phyloP scores from a whole-genome alignment of 2,113 vertebrate species.

The Isurus oxyrinchus region DNA sequence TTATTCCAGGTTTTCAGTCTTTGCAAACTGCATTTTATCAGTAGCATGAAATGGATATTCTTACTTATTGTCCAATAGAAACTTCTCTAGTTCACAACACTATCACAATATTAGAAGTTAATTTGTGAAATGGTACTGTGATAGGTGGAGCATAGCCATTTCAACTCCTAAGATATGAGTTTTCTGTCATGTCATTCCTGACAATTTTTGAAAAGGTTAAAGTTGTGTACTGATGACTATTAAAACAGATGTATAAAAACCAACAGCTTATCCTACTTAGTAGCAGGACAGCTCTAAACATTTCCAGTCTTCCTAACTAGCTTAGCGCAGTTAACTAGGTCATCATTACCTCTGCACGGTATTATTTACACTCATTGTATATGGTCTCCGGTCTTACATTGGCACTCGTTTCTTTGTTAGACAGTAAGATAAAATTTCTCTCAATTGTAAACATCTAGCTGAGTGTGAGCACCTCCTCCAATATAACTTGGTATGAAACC shows the following conservation, averaged over 20 bases:
- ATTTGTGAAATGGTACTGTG: not conserved
- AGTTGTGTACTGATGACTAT: not conserved
- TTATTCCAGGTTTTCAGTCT: not conserved
- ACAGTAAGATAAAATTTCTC: not conserved
- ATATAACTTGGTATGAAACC: not conserved
- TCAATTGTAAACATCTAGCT: not conserved
- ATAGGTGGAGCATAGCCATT: not conserved
- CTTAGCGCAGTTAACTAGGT: not conserved
- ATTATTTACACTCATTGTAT: not conserved
- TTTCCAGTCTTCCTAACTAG: not conserved
- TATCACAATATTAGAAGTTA: not conserved
- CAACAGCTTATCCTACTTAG: not conserved
- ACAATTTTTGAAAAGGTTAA: not conserved
- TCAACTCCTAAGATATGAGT: not conserved
- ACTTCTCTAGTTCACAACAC: not conserved
- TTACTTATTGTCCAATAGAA: not conserved
- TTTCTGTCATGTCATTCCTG: not conserved
- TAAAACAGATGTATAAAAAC: not conserved
- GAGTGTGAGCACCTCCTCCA: not conserved
- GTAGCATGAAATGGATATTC: not conserved
- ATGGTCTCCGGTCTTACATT: not conserved
- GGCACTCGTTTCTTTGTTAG: not conserved
- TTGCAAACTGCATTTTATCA: not conserved
- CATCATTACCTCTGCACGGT: not conserved
- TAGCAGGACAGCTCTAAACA: not conserved